These are phyloP conservation scores for Ephydatia muelleri DNA, from an alignment of 37 sponge, comb jelly and placozoan genomes.

Conservation along the genomic window DNA sequence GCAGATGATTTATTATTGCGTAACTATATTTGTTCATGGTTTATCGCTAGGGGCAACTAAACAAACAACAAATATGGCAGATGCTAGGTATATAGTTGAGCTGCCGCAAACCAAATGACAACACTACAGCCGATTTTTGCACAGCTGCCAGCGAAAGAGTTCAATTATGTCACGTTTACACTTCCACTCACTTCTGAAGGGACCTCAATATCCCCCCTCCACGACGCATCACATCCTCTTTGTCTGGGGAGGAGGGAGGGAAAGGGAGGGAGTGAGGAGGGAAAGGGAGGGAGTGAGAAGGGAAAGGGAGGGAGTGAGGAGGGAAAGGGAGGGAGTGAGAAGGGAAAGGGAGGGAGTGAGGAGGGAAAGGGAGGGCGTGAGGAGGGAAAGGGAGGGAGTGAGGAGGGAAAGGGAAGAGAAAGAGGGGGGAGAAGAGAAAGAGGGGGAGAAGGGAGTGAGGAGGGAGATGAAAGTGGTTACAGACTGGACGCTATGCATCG, in stretches of 20 bases:
- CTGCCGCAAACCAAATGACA: too few relatives aligned
- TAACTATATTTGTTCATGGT: too few relatives aligned
- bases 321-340: not conserved
- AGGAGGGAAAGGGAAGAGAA: not conserved
- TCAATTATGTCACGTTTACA: too few relatives aligned
- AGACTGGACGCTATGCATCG: not conserved
- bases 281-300: not conserved
- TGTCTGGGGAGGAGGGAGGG: constrained; percentile 10
- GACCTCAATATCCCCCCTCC: constrained; percentile 65
- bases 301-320: too few relatives aligned
- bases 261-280: not conserved
- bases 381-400: not conserved
- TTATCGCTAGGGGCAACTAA: too few relatives aligned
- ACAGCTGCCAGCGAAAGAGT: too few relatives aligned
- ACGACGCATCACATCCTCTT: constrained; percentile 80
- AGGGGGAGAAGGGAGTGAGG: not conserved
- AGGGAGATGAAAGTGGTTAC: not conserved
- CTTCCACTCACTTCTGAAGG: constrained; percentile 46
- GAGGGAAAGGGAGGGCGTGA: not conserved
- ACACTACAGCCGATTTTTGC: not conserved
- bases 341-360: not conserved
- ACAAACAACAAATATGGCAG: too few relatives aligned
- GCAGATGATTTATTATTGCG: too few relatives aligned
- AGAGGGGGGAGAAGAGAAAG: not conserved
- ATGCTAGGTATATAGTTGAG: too few relatives aligned